A percentile compares a stretch with the other conserved stretches of the same genome.
Conservation (phyloP, 1,140 invertebrate species). For the Halesus radiatus region DNA sequence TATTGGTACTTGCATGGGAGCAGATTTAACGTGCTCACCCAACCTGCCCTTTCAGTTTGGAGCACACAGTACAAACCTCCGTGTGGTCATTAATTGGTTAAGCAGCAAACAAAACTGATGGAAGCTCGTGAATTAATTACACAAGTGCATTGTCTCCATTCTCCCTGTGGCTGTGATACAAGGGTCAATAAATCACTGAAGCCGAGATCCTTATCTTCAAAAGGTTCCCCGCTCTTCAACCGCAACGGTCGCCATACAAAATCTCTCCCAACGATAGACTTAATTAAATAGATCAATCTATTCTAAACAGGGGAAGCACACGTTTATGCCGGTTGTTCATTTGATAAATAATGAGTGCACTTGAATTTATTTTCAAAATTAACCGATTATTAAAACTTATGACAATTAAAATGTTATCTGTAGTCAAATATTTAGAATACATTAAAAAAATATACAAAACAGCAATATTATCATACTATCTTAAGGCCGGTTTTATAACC, state of each 20-base stretch:
- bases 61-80: no score
- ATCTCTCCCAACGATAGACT: slow-evolving; percentile 2
- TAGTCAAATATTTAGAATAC: no score
- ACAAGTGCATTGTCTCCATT: slow-evolving; percentile 1
- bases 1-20: no score
- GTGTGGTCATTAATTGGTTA: no score
- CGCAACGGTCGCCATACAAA: not conserved
- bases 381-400: no score
- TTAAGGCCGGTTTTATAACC: no score
- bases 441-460: no score
- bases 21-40: no score
- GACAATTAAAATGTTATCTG: no score
- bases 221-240: not conserved
- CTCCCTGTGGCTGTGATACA: slow-evolving; percentile 10
- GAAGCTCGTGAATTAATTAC: slow-evolving; percentile 4
- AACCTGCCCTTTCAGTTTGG: no score
- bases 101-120: not conserved
- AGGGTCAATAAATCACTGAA: slow-evolving; percentile 23
- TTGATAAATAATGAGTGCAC: not conserved
- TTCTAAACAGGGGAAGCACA: not conserved
- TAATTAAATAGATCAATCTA: slow-evolving; percentile 25
- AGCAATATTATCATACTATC: no score
- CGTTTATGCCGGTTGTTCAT: not conserved
- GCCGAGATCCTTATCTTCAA: slow-evolving; percentile 14
- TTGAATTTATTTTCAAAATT: not conserved